A percentile compares a stretch with the other conserved stretches of the same genome.
These are phyloP conservation scores for Lepus timidus DNA, from an alignment of 2,113 vertebrate genomes.

Conservation along the genomic window DNA sequence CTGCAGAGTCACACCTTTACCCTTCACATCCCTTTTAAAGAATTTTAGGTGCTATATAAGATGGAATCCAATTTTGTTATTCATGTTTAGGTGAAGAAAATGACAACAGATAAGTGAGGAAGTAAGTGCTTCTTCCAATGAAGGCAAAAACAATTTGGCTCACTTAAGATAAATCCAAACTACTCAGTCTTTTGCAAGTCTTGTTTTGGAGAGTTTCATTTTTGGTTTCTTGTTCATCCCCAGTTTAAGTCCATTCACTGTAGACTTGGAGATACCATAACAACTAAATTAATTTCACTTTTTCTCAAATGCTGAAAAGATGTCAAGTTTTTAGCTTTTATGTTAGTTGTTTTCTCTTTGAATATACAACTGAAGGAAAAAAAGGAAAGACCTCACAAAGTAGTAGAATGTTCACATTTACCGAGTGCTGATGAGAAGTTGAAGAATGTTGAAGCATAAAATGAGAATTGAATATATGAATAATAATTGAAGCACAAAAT, in stretches of 20 bases:
- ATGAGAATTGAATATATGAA: too few species aligned
- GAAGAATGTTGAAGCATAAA: neutral
- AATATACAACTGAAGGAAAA: slow-evolving; percentile 24
- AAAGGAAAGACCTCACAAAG: slow-evolving; percentile 7
- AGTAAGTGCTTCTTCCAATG: slow-evolving; percentile 69
- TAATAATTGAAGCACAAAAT: neutral
- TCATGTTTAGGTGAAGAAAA: slow-evolving; percentile 69
- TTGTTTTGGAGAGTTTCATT: slow-evolving; percentile 70
- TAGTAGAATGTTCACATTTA: neutral
- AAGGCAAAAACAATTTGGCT: slow-evolving; percentile 70
- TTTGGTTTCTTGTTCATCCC: slow-evolving; percentile 71
- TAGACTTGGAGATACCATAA: slow-evolving; percentile 71
- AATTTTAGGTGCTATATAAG: neutral
- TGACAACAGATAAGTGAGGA: slow-evolving; percentile 79
- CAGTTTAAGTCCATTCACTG: slow-evolving; percentile 77
- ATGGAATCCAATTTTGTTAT: slow-evolving; percentile 17
- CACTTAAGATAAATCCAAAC: slow-evolving; percentile 45
- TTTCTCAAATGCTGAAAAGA: slow-evolving; percentile 69
- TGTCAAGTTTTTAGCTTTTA: slow-evolving; percentile 76
- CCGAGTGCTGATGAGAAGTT: neutral
- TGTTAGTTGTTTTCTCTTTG: slow-evolving; percentile 3
- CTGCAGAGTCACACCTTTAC: neutral
- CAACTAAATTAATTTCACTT: slow-evolving; percentile 73
- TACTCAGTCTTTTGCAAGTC: slow-evolving; percentile 63
- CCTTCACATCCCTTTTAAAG: neutral